Conservation (phyloP, 1,140 invertebrate genomes). For the Drosophila watanabei region DNA sequence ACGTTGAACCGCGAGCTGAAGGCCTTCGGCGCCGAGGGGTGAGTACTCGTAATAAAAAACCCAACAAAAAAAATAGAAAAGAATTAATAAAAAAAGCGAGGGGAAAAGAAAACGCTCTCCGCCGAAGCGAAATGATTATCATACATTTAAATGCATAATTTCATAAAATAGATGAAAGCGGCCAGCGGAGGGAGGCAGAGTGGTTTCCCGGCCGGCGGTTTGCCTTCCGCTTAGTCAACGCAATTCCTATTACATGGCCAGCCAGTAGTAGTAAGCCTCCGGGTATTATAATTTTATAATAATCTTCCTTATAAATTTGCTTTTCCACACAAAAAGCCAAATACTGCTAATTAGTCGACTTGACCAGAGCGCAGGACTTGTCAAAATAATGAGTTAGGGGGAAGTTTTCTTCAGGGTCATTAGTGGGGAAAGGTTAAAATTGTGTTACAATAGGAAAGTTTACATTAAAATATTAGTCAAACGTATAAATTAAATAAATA, state of each 20-base stretch:
- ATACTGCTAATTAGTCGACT: constrained; percentile 18
- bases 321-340: neutral
- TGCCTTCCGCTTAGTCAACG: constrained; percentile 17
- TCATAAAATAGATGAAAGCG: constrained; percentile 72
- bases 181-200: constrained; percentile 26
- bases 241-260: constrained; percentile 16
- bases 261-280: neutral
- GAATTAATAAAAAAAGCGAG: neutral
- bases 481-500: neutral
- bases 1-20: constrained; percentile 92
- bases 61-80: constrained; percentile 6
- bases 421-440: no score
- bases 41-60: constrained; percentile 74
- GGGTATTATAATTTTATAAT: constrained; percentile 19
- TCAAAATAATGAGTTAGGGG: neutral
- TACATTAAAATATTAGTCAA: neutral
- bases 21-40: constrained; percentile 92
- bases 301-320: constrained; percentile 12
- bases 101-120: neutral
- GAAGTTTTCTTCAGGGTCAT: neutral
- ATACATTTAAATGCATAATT: constrained; percentile 83
- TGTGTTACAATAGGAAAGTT: neutral
- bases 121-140: constrained; percentile 72
- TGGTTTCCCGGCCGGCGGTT: constrained; percentile 3
- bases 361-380: neutral